Base-by-base conservation (phyloP, 2,797 vertebrate genomes). In the Uromys caudimaculatus region DNA sequence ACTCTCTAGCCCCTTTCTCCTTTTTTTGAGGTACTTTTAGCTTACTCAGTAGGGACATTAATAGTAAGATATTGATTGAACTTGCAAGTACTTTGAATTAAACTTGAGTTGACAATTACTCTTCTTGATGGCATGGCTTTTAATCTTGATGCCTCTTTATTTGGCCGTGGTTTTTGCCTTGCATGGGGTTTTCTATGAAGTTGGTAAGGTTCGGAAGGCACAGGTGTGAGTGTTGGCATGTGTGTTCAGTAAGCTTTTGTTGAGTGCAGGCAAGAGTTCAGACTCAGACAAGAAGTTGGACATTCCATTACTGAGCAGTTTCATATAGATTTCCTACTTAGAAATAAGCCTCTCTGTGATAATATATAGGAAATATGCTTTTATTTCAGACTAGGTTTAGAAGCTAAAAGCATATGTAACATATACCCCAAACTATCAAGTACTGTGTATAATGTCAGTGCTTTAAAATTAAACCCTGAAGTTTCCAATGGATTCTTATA, bases 401-500 rank as follows among this genome's bases (percentile, higher is more conserved):
- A 24, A 84, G 82, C 60, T 50, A 50, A 85, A 50, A 50, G 44
- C 44, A 35, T 19, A 4, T 67, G 11, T 47, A 50, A 24, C 11
- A 50, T 85, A 50, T 23, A n/a, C 5, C 10, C 44, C 60, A 64
- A 50, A 64, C 27, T 85, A 29, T 67, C 60, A 64, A 32, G 60
- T 60, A 27, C 79, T 17, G 13, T 35, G 44, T 85, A 14, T 50
- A 84, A 87, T 56, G 3, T 88, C 86, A 95, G 10, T 78, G 38
- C 86, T 91, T 94, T 87, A 91, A 85, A 78, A 12, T 78, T 96
- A 94, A 92, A 90, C 73, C 41, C 88, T 83, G n/a, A 47, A 75
- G 54, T 87, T 89, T 87, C 60, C 89, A 41, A 56, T 50, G 27
- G 29, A 41, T 93, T 87, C 58, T 88, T 92, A 7, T 84, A 92